phyloP scores from a whole-genome alignment of 2,113 vertebrate species.

The Monarcha castaneiventris region DNA sequence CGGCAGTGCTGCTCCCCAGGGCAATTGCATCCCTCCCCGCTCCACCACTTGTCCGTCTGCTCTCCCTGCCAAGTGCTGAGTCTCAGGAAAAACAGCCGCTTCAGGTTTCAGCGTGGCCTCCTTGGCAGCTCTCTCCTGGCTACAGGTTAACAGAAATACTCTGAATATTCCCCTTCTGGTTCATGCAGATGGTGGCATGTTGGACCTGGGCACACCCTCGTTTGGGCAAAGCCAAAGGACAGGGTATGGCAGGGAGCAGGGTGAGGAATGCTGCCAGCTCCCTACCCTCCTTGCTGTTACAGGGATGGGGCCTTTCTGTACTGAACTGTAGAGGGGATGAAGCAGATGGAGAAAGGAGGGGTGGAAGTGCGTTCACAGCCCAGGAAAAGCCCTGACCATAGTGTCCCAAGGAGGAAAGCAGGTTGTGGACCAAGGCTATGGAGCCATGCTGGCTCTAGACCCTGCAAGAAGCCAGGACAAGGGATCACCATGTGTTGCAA shows the following conservation, averaged over 20 bases:
- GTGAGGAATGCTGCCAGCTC: neutral
- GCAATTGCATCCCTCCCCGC: neutral
- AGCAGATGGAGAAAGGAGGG: neutral
- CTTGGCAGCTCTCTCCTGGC: conserved; percentile 38
- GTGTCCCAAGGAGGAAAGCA: neutral
- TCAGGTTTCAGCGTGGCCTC: conserved; percentile 48
- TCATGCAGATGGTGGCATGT: neutral
- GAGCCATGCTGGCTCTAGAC: neutral
- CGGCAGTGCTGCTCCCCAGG: neutral
- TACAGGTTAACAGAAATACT: conserved; percentile 48
- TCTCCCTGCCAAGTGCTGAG: conserved; percentile 48
- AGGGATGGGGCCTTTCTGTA: neutral
- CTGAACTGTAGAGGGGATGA: neutral
- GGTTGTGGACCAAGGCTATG: neutral
- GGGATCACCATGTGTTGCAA: neutral
- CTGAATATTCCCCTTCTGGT: neutral
- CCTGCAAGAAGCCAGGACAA: neutral
- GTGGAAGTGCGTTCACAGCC: neutral
- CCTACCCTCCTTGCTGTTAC: neutral
- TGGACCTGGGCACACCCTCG: neutral
- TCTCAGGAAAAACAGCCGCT: conserved; percentile 37
- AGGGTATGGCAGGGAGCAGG: neutral
- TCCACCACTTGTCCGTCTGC: conserved; percentile 7
- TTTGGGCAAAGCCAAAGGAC: neutral
- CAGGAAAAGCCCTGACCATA: accelerated